phyloP scores from a whole-genome alignment of 2,113 vertebrate species.

The Piaya cayana region DNA sequence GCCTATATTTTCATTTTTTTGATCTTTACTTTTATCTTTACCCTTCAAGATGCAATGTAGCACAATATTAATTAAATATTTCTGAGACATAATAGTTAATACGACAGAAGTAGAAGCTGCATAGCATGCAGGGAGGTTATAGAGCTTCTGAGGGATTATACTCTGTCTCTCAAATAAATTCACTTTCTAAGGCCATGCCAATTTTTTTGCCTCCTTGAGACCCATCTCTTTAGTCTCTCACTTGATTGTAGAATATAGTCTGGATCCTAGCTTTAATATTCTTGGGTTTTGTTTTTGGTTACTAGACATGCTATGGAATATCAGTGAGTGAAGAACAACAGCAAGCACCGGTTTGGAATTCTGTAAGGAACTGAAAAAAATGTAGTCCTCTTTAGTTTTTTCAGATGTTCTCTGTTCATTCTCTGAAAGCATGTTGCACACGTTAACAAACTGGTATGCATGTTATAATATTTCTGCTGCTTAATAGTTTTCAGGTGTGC shows the following conservation, averaged over 20 bases:
- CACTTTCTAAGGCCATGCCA: not conserved
- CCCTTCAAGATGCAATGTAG: not conserved
- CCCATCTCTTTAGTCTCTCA: not conserved
- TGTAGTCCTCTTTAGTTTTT: not conserved
- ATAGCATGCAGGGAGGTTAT: not conserved
- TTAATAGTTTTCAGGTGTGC: not conserved
- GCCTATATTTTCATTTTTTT: not conserved
- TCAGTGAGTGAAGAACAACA: not conserved
- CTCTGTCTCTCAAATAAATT: not conserved
- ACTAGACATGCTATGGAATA: not conserved
- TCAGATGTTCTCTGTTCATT: not conserved
- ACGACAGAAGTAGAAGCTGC: not conserved
- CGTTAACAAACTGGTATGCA: not conserved
- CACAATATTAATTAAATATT: not conserved
- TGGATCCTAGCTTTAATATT: not conserved
- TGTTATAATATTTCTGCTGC: not conserved
- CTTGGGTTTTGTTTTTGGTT: not conserved
- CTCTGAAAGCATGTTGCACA: not conserved
- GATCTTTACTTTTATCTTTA: not conserved
- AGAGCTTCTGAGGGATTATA: not conserved
- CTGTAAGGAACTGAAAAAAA: not conserved
- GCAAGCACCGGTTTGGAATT: not conserved
- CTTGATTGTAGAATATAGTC: not conserved
- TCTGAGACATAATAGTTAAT: not conserved
- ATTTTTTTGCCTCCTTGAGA: not conserved